phyloP scores from a whole-genome alignment of 2,113 vertebrate species.

The Centrocercus urophasianus region DNA sequence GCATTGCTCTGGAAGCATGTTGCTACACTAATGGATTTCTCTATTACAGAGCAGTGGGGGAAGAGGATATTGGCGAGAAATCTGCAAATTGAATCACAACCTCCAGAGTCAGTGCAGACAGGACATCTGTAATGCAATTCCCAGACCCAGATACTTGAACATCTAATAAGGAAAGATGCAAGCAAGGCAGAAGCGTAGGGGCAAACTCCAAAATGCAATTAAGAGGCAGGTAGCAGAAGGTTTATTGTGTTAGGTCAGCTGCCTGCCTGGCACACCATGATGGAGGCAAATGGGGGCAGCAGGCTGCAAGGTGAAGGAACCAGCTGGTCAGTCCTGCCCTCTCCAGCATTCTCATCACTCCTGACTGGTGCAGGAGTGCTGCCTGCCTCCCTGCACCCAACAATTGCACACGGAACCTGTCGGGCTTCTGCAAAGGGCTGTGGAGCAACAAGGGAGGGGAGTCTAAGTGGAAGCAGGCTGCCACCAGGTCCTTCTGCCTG shows the following conservation, averaged over 20 bases:
- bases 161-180: conserved; percentile 17
- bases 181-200: neutral
- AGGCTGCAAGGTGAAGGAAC: neutral
- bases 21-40: neutral
- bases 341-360: neutral
- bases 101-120: neutral
- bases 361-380: too few relatives aligned
- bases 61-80: conserved; percentile 41
- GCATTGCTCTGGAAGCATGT: neutral
- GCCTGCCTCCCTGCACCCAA: neutral
- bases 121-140: conserved; percentile 53
- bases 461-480: neutral
- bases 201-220: neutral
- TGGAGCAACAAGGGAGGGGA: neutral
- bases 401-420: accelerated
- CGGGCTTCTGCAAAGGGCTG: neutral
- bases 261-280: neutral
- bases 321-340: neutral
- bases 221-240: neutral
- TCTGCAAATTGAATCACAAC: conserved; percentile 49
- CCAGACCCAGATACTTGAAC: conserved; percentile 45
- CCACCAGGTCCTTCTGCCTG: accelerated
- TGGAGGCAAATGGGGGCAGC: neutral
- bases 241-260: conserved; percentile 39
- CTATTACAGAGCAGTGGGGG: neutral